Conservation (phyloP, 2,113 vertebrate genomes). For the Dipodomys ordii region DNA sequence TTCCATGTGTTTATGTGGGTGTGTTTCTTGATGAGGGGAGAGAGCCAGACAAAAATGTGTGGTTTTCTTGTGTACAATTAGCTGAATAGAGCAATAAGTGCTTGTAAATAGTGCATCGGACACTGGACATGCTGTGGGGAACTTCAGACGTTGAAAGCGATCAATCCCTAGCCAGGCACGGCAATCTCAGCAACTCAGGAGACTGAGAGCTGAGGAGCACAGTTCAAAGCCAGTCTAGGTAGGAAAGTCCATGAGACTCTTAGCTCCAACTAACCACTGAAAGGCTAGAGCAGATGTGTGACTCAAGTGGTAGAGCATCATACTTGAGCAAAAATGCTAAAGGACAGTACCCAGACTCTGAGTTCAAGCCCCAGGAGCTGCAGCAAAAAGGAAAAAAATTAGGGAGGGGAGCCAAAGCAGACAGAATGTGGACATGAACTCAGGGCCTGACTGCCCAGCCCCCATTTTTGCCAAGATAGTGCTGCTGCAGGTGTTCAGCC, state of each 20-base stretch:
- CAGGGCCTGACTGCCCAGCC: not conserved
- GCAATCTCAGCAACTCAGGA: no score
- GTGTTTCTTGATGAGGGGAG: conserved; percentile 67
- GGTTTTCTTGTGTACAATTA: conserved; percentile 46
- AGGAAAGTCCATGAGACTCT: no score
- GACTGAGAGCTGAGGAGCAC: no score
- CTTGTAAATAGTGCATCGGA: not conserved
- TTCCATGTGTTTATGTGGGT: conserved; percentile 66
- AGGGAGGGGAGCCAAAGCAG: not conserved
- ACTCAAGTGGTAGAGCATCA: no score
- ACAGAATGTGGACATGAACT: not conserved
- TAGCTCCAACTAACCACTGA: no score
- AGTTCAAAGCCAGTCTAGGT: no score
- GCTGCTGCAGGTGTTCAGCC: not conserved
- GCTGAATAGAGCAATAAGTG: not conserved
- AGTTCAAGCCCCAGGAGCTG: no score
- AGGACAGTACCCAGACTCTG: no score
- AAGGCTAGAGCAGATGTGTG: no score
- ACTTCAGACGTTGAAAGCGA: conserved; percentile 17
- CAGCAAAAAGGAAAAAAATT: not conserved
- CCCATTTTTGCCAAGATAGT: not conserved
- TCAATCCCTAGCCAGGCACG: not conserved
- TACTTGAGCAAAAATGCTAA: no score
- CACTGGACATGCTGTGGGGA: not conserved
- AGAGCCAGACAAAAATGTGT: conserved; percentile 51